Percentiles rank a stretch among this genome's conserved stretches.
Evolutionary conservation across 2,113 vertebrate species (phyloP).

Genomic region (Epinephelus cyanopodus): DNA sequence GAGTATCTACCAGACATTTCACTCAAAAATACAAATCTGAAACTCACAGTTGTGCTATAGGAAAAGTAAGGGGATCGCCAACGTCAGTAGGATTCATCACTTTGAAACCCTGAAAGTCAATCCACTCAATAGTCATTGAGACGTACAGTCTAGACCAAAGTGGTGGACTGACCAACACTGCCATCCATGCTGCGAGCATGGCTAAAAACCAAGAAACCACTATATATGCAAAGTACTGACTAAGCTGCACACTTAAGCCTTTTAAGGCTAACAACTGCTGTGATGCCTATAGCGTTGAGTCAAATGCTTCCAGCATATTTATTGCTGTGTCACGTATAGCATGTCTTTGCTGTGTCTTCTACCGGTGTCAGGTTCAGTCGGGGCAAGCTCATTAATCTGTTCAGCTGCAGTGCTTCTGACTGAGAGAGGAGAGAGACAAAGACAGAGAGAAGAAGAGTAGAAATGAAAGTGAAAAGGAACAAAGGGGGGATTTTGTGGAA

Average conservation of each 20-base stretch:
- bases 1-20: neutral
- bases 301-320: constrained; percentile 12
- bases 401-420: constrained; percentile 45
- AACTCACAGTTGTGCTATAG: neutral
- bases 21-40: neutral
- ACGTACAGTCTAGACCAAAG: neutral
- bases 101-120: too few relatives aligned
- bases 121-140: neutral
- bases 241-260: neutral
- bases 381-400: constrained; percentile 64
- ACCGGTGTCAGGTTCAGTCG: constrained; percentile 58
- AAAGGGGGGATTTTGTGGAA: constrained; percentile 46
- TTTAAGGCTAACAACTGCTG: neutral
- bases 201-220: neutral
- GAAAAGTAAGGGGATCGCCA: neutral
- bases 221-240: neutral
- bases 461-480: constrained; percentile 42
- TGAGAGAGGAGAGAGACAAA: constrained; percentile 29
- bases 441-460: constrained; percentile 16
- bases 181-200: neutral
- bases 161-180: neutral
- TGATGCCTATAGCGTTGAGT: neutral
- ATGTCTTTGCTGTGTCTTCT: constrained; percentile 50
- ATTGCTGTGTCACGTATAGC: constrained; percentile 54
- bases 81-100: neutral